Evolutionary conservation across 2,888 invertebrate genomes (phyloP).

Genomic region (Melieria crassipennis): DNA sequence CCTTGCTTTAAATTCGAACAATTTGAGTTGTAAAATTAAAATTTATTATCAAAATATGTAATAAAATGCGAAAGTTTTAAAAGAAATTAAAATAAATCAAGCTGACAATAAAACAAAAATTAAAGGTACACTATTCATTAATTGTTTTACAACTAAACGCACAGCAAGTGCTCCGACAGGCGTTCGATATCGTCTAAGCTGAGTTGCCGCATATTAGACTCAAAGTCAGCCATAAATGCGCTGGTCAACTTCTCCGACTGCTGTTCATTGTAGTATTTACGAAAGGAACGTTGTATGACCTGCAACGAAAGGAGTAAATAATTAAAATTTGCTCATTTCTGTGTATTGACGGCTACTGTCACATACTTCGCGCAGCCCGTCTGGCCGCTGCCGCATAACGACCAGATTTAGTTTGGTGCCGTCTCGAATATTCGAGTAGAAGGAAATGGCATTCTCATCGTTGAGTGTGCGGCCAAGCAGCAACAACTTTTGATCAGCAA

Average conservation of each 20-base stretch:
- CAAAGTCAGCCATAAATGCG: constrained; percentile 62
- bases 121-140: no score
- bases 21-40: no score
- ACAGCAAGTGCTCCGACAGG: constrained; percentile 51
- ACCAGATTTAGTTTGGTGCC: constrained; percentile 79
- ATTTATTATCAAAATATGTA: no score
- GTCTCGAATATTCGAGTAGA: constrained; percentile 78
- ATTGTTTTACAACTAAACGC: neutral
- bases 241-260: constrained; percentile 69
- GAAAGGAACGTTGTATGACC: constrained; percentile 66
- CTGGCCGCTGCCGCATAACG: constrained; percentile 73
- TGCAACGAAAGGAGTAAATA: constrained; percentile 52
- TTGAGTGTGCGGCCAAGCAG: constrained; percentile 76
- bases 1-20: no score
- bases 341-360: neutral
- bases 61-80: no score
- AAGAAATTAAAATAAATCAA: no score
- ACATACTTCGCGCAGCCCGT: constrained; percentile 68
- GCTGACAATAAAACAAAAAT: no score
- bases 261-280: constrained; percentile 71
- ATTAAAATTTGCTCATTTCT: constrained; percentile 66
- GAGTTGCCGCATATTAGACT: constrained; percentile 56
- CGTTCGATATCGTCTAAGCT: constrained; percentile 64
- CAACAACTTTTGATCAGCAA: constrained; percentile 76
- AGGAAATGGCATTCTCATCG: constrained; percentile 76